phyloP scores from a whole-genome alignment of 2,113 vertebrate genomes.

The Triplophysa siluroides region DNA sequence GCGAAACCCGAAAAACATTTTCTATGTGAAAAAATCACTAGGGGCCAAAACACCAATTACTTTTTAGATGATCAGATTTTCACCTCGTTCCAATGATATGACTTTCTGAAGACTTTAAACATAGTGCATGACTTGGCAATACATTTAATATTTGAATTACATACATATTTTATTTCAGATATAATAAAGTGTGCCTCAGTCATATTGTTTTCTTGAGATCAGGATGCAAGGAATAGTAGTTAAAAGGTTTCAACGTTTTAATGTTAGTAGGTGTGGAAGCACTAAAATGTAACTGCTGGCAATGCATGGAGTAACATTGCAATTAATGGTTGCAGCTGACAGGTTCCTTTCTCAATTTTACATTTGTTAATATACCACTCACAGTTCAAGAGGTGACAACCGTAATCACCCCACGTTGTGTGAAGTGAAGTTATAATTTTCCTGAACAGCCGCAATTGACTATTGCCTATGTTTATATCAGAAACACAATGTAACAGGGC shows the following conservation, averaged over 20 bases:
- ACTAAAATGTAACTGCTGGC: neutral
- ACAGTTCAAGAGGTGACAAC: slow-evolving; percentile 3
- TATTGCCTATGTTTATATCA: slow-evolving; percentile 12
- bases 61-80: too few relatives aligned
- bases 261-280: slow-evolving; percentile 20
- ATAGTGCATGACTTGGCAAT: too few relatives aligned
- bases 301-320: neutral
- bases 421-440: slow-evolving; percentile 21
- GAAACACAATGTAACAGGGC: neutral
- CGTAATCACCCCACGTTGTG: slow-evolving; percentile 7
- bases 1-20: too few relatives aligned
- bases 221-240: too few relatives aligned
- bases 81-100: too few relatives aligned
- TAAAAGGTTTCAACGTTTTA: neutral
- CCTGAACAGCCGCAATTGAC: neutral
- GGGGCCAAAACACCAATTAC: too few relatives aligned
- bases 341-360: slow-evolving; percentile 9
- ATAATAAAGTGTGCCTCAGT: neutral
- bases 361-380: slow-evolving; percentile 37
- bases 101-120: too few relatives aligned
- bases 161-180: neutral
- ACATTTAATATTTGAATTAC: too few relatives aligned
- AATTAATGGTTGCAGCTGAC: slow-evolving; percentile 25
- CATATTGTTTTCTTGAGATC: slow-evolving; percentile 14
- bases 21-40: too few relatives aligned